Conservation (phyloP, 2,888 invertebrate genomes). For the Euplexia lucipara region DNA sequence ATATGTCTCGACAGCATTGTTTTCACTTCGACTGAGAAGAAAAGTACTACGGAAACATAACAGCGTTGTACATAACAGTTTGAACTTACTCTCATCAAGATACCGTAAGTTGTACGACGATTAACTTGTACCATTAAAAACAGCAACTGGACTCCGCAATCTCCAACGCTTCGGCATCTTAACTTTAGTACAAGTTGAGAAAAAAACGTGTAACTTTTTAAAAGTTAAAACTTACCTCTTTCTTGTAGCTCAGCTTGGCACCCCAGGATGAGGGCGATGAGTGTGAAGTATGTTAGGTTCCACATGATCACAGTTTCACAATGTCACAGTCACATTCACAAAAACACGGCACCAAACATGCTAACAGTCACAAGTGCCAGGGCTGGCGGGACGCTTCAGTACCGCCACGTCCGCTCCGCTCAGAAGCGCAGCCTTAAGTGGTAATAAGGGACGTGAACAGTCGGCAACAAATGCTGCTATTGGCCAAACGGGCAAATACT, state of each 20-base stretch:
- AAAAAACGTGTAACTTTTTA: slow-evolving; percentile 57
- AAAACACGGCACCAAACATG: slow-evolving; percentile 74
- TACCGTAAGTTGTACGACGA: slow-evolving; percentile 62
- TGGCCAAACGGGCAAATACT: slow-evolving; percentile 39
- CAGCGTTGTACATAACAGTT: slow-evolving; percentile 55
- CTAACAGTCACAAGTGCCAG: slow-evolving; percentile 71
- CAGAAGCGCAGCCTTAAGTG: slow-evolving; percentile 77
- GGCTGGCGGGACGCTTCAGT: slow-evolving; percentile 37
- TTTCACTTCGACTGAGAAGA: slow-evolving; percentile 57
- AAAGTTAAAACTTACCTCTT: slow-evolving; percentile 77
- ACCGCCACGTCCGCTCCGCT: slow-evolving; percentile 77
- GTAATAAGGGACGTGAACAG: slow-evolving; percentile 82
- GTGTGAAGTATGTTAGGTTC: slow-evolving; percentile 72
- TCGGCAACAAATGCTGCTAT: slow-evolving; percentile 26
- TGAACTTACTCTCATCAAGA: slow-evolving; percentile 56
- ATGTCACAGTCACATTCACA: slow-evolving; percentile 77
- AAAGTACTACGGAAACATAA: slow-evolving; percentile 57
- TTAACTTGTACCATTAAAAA: slow-evolving; percentile 38
- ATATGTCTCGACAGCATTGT: slow-evolving; percentile 44
- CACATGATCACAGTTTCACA: slow-evolving; percentile 73
- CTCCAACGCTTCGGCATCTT: slow-evolving; percentile 41
- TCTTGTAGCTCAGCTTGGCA: slow-evolving; percentile 81
- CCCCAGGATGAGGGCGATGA: slow-evolving; percentile 67
- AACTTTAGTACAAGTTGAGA: slow-evolving; percentile 54
- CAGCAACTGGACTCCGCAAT: slow-evolving; percentile 26